Conservation (phyloP, 2,797 vertebrate genomes). For the Todus mexicanus region DNA sequence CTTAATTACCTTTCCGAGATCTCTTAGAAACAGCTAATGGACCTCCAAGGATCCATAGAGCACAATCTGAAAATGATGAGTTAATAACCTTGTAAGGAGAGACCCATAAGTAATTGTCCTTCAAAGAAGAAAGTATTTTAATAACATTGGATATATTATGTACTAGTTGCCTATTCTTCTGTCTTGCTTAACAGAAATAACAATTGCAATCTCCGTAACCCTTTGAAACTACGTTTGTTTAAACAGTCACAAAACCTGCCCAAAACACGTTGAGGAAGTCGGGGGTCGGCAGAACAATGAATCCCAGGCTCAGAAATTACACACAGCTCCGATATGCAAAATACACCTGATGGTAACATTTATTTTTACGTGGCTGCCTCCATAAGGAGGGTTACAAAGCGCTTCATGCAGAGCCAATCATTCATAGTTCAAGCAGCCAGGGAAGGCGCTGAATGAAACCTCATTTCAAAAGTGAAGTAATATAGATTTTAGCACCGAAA, state of each 20-base stretch:
- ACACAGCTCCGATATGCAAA: neutral
- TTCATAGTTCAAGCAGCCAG: neutral
- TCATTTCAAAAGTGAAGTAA: slow-evolving; percentile 18
- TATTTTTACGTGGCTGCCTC: neutral
- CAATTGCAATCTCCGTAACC: neutral
- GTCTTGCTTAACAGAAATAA: neutral
- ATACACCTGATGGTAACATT: neutral
- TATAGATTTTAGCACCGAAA: neutral
- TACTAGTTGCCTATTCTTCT: neutral
- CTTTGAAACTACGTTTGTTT: neutral
- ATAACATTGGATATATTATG: neutral
- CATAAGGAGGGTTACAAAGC: neutral
- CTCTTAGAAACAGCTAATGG: slow-evolving; percentile 12
- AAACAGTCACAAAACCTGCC: neutral
- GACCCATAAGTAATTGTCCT: neutral
- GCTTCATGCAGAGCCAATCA: slow-evolving; percentile 12
- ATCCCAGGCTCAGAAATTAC: neutral
- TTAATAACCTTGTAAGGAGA: slow-evolving; percentile 27
- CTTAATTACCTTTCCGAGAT: slow-evolving; percentile 26
- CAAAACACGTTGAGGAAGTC: neutral
- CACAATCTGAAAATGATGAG: slow-evolving; percentile 10
- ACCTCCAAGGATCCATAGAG: slow-evolving; percentile 21
- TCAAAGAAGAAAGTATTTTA: neutral
- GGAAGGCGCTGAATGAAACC: neutral
- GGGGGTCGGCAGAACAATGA: neutral